Conservation (phyloP, 2,888 invertebrate genomes). For the Trichogramma evanescens region DNA sequence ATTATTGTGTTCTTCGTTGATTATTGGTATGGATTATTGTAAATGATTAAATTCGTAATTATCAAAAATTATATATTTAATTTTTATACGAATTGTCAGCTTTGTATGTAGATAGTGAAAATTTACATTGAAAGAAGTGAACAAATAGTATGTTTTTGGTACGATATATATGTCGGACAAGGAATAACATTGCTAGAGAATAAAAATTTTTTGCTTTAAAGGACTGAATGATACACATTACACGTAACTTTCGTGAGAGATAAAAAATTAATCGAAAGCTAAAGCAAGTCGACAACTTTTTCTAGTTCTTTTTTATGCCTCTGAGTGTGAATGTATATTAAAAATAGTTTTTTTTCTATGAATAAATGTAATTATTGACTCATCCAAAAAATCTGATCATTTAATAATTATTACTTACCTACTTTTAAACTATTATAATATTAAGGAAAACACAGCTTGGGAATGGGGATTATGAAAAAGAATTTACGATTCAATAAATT, state of each 20-base stretch:
- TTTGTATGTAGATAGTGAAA: too few relatives aligned
- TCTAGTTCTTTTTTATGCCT: conserved; percentile 31
- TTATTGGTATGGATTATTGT: too few relatives aligned
- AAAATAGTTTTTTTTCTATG: conserved; percentile 32
- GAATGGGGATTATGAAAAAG: too few relatives aligned
- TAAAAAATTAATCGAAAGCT: conserved; percentile 17
- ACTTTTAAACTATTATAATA: neutral
- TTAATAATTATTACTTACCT: conserved; percentile 12
- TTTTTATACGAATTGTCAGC: too few relatives aligned
- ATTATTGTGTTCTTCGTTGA: too few relatives aligned
- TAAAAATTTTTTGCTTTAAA: conserved; percentile 26
- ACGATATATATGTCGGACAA: too few relatives aligned
- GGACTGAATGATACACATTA: conserved; percentile 27
- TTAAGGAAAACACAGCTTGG: neutral
- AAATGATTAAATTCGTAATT: too few relatives aligned
- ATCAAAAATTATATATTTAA: too few relatives aligned
- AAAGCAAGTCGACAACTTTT: conserved; percentile 22
- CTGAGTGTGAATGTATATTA: conserved; percentile 32
- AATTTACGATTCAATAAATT: neutral
- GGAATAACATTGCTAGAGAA: neutral
- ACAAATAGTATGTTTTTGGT: too few relatives aligned
- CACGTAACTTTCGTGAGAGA: conserved; percentile 24
- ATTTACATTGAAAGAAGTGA: too few relatives aligned
- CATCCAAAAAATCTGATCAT: conserved; percentile 13
- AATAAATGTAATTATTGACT: conserved; percentile 38